These are phyloP conservation scores for Eunapius fragilis DNA, from an alignment of 37 sponge, comb jelly and placozoan genomes.

Conservation along the genomic window DNA sequence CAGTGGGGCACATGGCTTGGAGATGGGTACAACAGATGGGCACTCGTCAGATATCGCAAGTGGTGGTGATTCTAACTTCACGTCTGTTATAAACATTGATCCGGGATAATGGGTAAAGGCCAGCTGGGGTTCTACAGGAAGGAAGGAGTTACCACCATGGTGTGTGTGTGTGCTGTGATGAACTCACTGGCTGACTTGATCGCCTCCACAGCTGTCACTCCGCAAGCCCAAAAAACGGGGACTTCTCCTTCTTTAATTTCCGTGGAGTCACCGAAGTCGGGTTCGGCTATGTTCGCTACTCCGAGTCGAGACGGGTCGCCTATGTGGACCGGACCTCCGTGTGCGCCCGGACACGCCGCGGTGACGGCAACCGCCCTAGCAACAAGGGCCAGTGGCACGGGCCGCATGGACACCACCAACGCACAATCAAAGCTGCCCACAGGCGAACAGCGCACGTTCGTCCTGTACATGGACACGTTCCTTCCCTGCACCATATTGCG, in stretches of 20 bases:
- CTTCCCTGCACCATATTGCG: slow-evolving; percentile 35
- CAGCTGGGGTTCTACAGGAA: slow-evolving; percentile 48
- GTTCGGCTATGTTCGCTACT: slow-evolving; percentile 35
- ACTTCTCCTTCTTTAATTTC: slow-evolving; percentile 57
- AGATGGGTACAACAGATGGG: slow-evolving; percentile 23
- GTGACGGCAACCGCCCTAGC: slow-evolving; percentile 43
- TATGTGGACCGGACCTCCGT: slow-evolving; percentile 94
- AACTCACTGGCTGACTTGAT: slow-evolving; percentile 51
- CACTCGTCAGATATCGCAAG: not conserved
- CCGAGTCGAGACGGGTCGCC: slow-evolving; percentile 89
- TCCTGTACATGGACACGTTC: slow-evolving; percentile 69
- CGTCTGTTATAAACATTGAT: slow-evolving; percentile 88
- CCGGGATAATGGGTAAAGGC: slow-evolving; percentile 87
- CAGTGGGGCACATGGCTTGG: slow-evolving; percentile 34
- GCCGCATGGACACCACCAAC: slow-evolving; percentile 68
- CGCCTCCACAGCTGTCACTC: slow-evolving; percentile 71
- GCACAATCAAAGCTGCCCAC: slow-evolving; percentile 42
- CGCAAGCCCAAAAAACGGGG: slow-evolving; percentile 97
- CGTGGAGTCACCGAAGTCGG: slow-evolving; percentile 43
- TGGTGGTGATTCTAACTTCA: not conserved
- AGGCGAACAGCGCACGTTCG: slow-evolving; percentile 54
- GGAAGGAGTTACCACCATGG: not conserved
- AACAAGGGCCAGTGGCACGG: slow-evolving; percentile 36
- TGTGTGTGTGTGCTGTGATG: not conserved
- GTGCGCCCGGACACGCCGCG: slow-evolving; percentile 26